Evolutionary conservation across 2,113 vertebrate genomes (phyloP).

Genomic region (Crotalus tigris): DNA sequence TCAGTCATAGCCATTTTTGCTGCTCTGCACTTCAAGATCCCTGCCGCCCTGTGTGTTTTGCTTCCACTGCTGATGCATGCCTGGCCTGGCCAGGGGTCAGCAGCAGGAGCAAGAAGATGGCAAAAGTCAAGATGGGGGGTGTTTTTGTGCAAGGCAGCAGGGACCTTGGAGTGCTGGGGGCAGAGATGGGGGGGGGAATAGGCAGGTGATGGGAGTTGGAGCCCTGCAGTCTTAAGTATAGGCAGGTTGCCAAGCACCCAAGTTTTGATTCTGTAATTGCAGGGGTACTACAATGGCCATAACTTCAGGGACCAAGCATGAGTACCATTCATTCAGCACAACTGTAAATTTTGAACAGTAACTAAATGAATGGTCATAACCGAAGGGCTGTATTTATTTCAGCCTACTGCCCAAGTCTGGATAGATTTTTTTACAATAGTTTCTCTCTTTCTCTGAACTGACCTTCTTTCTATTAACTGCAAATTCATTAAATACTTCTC

Average conservation of each 20-base stretch:
- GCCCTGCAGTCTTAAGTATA: neutral
- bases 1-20: neutral
- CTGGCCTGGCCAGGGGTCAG: neutral
- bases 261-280: neutral
- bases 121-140: neutral
- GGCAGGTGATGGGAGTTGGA: neutral
- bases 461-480: neutral
- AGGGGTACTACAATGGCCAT: neutral
- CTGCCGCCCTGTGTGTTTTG: neutral
- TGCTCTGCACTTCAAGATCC: neutral
- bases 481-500: neutral
- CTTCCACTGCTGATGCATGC: neutral
- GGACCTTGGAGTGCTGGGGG: neutral
- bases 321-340: neutral
- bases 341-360: neutral
- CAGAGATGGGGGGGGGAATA: neutral
- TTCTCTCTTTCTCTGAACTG: neutral
- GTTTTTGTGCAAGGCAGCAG: neutral
- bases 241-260: neutral
- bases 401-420: neutral
- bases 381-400: neutral
- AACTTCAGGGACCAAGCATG: neutral
- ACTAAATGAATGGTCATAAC: neutral
- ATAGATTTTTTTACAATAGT: neutral
- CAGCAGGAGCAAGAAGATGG: neutral